Evolutionary conservation across 2,797 vertebrate genomes (phyloP).

Genomic region (Tadarida brasiliensis): DNA sequence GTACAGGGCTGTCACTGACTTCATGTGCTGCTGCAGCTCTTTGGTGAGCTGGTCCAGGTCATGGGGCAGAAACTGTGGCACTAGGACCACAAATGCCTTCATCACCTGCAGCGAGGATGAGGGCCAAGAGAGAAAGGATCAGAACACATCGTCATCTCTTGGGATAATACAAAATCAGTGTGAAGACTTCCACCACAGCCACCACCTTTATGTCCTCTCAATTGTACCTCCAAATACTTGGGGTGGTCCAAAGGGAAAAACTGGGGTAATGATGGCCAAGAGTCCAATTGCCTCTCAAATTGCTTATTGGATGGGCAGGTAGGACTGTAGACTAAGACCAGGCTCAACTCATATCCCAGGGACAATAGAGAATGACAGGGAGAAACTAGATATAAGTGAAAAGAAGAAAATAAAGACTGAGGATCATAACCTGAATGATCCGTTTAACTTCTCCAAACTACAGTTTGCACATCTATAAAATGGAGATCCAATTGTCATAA

Average conservation of each 20-base stretch:
- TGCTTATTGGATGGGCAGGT: background rate
- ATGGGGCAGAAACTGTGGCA: slow-evolving; percentile 81
- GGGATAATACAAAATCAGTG: background rate
- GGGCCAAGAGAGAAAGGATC: background rate
- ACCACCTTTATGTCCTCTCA: background rate
- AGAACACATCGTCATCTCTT: background rate
- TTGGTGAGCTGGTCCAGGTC: slow-evolving; percentile 82
- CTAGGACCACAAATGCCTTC: slow-evolving; percentile 90
- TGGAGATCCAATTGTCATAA: background rate
- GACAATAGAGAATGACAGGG: background rate
- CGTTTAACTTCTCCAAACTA: background rate
- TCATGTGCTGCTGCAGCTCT: slow-evolving; percentile 90
- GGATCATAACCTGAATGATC: background rate
- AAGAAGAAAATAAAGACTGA: background rate
- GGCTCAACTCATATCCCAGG: background rate
- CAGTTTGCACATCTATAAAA: background rate
- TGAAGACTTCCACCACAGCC: background rate
- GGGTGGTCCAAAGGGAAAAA: background rate
- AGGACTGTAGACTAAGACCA: background rate
- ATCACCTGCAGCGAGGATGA: slow-evolving; percentile 85
- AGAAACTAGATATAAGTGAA: background rate
- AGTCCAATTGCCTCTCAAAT: background rate
- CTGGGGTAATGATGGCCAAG: background rate
- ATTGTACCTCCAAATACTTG: background rate
- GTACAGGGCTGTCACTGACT: slow-evolving; percentile 90